Percentiles rank a stretch among this genome's conserved stretches.
phyloP scores from a whole-genome alignment of 2,888 invertebrate genomes.

The Balanococcus diminutus region DNA sequence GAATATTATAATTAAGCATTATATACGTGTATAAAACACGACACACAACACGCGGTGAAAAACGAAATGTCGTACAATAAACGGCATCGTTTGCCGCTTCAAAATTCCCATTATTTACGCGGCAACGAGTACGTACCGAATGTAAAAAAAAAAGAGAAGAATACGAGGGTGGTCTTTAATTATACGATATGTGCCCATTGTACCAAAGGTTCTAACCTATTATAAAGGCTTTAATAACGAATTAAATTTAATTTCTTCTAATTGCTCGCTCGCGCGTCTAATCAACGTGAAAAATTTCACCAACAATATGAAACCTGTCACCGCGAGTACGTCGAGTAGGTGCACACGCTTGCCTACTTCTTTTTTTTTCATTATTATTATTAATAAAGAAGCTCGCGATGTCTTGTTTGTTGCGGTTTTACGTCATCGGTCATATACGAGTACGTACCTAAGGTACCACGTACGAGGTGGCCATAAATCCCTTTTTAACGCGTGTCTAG shows the following conservation, averaged over 20 bases:
- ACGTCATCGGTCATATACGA: too few species aligned
- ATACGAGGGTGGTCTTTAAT: slow-evolving; percentile 53
- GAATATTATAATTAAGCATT: slow-evolving; percentile 55
- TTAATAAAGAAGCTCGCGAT: neutral
- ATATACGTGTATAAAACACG: slow-evolving; percentile 26
- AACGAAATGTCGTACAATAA: slow-evolving; percentile 23
- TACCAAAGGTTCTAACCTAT: slow-evolving; percentile 25
- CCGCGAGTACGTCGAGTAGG: neutral
- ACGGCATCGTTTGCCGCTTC: slow-evolving; percentile 47
- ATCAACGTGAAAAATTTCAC: neutral
- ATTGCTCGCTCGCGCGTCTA: slow-evolving; percentile 34
- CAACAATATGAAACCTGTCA: slow-evolving; percentile 1
- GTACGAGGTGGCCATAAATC: neutral
- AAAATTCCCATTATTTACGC: slow-evolving; percentile 50
- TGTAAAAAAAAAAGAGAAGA: neutral
- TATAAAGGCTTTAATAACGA: slow-evolving; percentile 46
- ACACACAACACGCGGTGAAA: neutral
- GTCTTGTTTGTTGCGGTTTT: neutral
- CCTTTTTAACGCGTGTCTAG: neutral
- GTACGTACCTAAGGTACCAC: too few species aligned
- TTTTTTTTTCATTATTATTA: neutral
- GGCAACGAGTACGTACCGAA: slow-evolving; percentile 24
- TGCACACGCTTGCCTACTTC: neutral
- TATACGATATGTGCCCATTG: slow-evolving; percentile 31
- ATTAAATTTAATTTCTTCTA: slow-evolving; percentile 51